Evolutionary conservation across 2,797 vertebrate genomes (phyloP).

Genomic region (Scleropages formosus): DNA sequence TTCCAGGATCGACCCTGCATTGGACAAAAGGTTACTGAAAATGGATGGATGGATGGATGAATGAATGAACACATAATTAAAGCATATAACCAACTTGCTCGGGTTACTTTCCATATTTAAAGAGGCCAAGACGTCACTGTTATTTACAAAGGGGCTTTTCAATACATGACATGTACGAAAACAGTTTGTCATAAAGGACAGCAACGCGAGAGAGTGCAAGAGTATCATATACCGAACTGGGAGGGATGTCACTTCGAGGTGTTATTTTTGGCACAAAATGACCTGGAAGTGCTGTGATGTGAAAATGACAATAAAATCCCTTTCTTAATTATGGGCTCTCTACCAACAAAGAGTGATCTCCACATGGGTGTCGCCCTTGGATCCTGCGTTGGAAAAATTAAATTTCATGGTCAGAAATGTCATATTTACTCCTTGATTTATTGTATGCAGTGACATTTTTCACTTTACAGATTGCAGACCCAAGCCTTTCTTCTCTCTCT

Average conservation of each 20-base stretch:
- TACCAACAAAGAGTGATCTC: slow-evolving; percentile 12
- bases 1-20: neutral
- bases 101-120: neutral
- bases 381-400: neutral
- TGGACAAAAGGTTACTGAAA: too few species aligned
- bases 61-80: too few species aligned
- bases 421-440: neutral
- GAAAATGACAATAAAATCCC: neutral
- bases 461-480: neutral
- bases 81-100: neutral
- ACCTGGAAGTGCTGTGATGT: neutral
- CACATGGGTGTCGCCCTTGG: neutral
- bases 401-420: neutral
- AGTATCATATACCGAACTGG: neutral
- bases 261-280: neutral
- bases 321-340: neutral
- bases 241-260: neutral
- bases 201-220: neutral
- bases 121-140: neutral
- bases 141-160: too few species aligned
- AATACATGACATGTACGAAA: too few species aligned
- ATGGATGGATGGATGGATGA: too few species aligned
- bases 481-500: neutral
- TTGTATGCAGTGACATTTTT: neutral
- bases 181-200: too few species aligned